These are phyloP conservation scores for Hypothenemus hampei DNA, from an alignment of 1,140 invertebrate genomes.

Conservation along the genomic window DNA sequence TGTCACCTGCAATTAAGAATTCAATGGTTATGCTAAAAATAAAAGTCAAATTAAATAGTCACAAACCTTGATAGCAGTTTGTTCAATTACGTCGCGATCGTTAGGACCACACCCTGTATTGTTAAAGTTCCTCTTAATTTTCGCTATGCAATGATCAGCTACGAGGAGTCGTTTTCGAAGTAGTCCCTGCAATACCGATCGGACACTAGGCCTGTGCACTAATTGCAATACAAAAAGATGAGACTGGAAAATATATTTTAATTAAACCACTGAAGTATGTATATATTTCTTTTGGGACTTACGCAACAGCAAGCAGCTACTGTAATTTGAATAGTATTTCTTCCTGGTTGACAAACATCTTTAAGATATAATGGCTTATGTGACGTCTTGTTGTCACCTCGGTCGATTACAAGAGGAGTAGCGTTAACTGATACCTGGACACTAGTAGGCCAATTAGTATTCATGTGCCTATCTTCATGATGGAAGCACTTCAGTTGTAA, in stretches of 20 bases:
- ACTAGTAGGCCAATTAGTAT: slow-evolving; percentile 94
- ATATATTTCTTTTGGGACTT: slow-evolving; percentile 59
- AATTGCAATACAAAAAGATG: slow-evolving; percentile 94
- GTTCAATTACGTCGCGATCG: slow-evolving; percentile 76
- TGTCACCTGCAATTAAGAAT: slow-evolving; percentile 61
- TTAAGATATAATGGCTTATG: slow-evolving; percentile 95
- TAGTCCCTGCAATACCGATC: slow-evolving; percentile 87
- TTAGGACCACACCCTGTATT: slow-evolving; percentile 54
- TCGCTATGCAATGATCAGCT: slow-evolving; percentile 89
- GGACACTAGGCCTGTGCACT: slow-evolving; percentile 89
- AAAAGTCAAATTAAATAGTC: not conserved
- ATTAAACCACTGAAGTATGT: too few relatives aligned
- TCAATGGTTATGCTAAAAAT: not conserved
- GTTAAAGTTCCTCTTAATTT: slow-evolving; percentile 93
- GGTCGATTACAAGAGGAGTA: slow-evolving; percentile 84
- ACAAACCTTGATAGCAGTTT: slow-evolving; percentile 69
- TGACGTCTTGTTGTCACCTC: slow-evolving; percentile 88
- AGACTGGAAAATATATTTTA: slow-evolving; percentile 73
- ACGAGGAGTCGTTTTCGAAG: slow-evolving; percentile 82
- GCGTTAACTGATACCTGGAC: slow-evolving; percentile 91
- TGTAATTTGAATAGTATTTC: slow-evolving; percentile 95
- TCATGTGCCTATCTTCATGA: slow-evolving; percentile 92
- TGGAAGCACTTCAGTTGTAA: slow-evolving; percentile 88
- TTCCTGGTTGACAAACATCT: slow-evolving; percentile 87
- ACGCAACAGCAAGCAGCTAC: slow-evolving; percentile 96